Evolutionary conservation across 2,113 vertebrate species (phyloP).

Genomic region (Otolemur garnettii): DNA sequence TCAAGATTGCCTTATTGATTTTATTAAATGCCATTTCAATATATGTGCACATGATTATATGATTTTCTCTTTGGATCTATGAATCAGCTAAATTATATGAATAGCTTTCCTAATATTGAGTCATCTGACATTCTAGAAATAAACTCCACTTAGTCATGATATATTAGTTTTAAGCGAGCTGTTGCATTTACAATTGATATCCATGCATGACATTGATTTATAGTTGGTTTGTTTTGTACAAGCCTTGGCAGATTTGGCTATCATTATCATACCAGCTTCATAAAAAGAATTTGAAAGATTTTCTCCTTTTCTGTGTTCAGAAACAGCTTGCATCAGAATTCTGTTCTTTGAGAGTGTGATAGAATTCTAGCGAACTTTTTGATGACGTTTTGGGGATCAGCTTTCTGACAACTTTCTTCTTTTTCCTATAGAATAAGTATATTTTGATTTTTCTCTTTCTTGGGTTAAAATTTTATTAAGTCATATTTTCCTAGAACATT

Average conservation of each 20-base stretch:
- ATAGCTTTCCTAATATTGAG: neutral
- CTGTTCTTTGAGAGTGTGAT: neutral
- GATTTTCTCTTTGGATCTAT: conserved; percentile 8
- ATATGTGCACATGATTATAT: neutral
- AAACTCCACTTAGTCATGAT: neutral
- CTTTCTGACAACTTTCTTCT: neutral
- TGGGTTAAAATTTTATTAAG: neutral
- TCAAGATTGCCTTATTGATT: neutral
- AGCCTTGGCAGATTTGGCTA: neutral
- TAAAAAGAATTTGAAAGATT: neutral
- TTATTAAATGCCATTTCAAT: neutral
- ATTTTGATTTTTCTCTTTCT: conserved; percentile 9
- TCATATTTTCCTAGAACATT: neutral
- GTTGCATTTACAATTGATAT: neutral
- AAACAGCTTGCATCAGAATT: neutral
- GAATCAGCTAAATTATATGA: neutral
- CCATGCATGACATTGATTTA: neutral
- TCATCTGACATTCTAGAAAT: neutral
- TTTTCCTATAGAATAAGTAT: neutral
- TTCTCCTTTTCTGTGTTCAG: neutral
- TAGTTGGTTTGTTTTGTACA: neutral
- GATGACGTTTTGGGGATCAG: neutral
- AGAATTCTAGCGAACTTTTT: neutral
- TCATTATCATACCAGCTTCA: neutral
- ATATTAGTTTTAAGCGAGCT: neutral